Evolutionary conservation across 2,797 vertebrate genomes (phyloP).

Genomic region (Sciurus carolinensis): DNA sequence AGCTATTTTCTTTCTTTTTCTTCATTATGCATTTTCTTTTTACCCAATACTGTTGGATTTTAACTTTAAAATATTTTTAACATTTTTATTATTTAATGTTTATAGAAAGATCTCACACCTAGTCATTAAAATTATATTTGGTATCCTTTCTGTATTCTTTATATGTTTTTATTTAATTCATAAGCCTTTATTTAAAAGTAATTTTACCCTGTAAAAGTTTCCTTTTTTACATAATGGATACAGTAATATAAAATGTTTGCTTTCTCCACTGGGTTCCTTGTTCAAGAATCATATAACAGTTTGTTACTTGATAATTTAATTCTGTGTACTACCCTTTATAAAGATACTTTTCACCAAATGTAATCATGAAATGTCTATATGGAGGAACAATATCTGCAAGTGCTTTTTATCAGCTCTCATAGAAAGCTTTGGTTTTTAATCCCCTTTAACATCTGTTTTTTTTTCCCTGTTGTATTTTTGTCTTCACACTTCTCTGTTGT

Average conservation of each 20-base stretch:
- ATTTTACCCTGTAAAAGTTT: constrained; percentile 30
- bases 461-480: not conserved
- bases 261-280: not conserved
- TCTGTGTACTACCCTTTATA: constrained; percentile 25
- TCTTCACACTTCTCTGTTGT: constrained; percentile 11
- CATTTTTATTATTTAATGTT: constrained; percentile 60
- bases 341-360: constrained; percentile 9
- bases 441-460: constrained; percentile 43
- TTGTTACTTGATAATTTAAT: constrained; percentile 44
- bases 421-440: constrained; percentile 16
- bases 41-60: constrained; percentile 57
- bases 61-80: constrained; percentile 45
- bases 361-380: not conserved
- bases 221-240: not conserved
- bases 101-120: constrained; percentile 31
- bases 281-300: constrained; percentile 33
- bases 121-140: constrained; percentile 73
- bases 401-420: not conserved
- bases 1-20: constrained; percentile 39
- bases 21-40: constrained; percentile 25
- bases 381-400: not conserved
- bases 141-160: constrained; percentile 16
- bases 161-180: constrained; percentile 66
- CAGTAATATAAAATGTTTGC: not conserved
- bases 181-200: constrained; percentile 50